Base-by-base conservation (phyloP, 2,113 vertebrate genomes). In the Hirundichthys speculiger region DNA sequence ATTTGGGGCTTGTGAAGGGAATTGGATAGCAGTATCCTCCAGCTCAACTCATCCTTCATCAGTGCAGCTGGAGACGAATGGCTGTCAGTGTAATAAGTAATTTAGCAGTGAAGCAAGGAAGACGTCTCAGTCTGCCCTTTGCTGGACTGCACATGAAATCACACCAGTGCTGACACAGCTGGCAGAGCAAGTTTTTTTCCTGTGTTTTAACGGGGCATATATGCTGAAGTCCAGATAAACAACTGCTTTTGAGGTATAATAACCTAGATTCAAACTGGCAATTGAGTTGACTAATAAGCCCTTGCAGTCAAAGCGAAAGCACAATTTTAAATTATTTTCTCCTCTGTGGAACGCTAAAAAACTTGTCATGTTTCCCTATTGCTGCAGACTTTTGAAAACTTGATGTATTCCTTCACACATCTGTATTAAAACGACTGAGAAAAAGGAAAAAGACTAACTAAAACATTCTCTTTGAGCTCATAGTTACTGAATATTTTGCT, bases 1-100 rank as follows among this genome's bases (percentile, higher is more conserved):
- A 79, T 82, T 80, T 64, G 51, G 9, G 59, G 24, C 53, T 71
- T 81, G 81, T 84, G 69, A 82, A 69, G 55, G 67, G 67, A 82
- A 85, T 73, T 72, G 83, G 63, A 56, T 13, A 24, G 12, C 64
- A 62, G 66, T 63, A 56, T 81, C 77, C 69, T 73, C 53, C 43
- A 82, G 59, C 66, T 79, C 69, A 72, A 59, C 67, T 72, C 69
- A 62, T 73, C 66, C 49, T 72, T 61, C 43, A 70, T 79, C 60
- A 69, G 55, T 25, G 58, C 68, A 50, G 39, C 55, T 65, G 7
- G 30, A 68, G 59, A 65, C 40, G 51, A 62, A 64, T 69, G 70
- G 52, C 53, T 77, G 46, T 52, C 60, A 27, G 42, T 30, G 63
- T 80, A 73, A 81, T 67, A 75, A 80, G 30, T 59, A 52, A 65